phyloP scores from a whole-genome alignment of 64 coral and sea anemone species.

The Montipora sp. region DNA sequence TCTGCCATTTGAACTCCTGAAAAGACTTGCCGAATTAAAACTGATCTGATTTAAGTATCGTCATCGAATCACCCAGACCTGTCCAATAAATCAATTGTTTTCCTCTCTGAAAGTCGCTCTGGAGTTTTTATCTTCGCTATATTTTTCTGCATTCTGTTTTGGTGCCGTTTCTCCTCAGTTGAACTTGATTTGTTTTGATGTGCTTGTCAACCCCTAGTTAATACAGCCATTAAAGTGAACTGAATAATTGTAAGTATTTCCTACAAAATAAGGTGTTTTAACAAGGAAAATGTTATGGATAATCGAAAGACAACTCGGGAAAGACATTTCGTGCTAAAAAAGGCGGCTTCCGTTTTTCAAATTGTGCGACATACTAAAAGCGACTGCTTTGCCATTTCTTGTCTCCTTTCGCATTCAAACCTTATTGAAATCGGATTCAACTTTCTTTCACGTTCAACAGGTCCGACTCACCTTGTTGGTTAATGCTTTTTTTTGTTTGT shows the following conservation, averaged over 20 bases:
- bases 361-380: too few species aligned
- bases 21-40: too few species aligned
- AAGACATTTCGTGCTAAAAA: too few species aligned
- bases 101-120: not conserved
- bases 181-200: not conserved
- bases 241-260: not conserved
- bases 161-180: not conserved
- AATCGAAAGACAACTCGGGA: not conserved
- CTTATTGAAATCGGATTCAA: not conserved
- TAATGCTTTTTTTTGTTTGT: not conserved
- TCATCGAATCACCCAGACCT: not conserved
- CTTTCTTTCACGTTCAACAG: too few species aligned
- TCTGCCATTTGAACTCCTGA: not conserved
- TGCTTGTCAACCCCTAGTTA: constrained; percentile 14
- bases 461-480: too few species aligned
- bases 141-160: not conserved
- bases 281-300: not conserved
- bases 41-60: not conserved
- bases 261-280: not conserved
- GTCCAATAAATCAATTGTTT: not conserved
- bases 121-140: not conserved
- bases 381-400: too few species aligned
- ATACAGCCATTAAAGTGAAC: not conserved
- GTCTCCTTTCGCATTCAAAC: not conserved
- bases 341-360: too few species aligned